Evolutionary conservation across 1,140 invertebrate species (phyloP).

Genomic region (Apolygus lucorum): DNA sequence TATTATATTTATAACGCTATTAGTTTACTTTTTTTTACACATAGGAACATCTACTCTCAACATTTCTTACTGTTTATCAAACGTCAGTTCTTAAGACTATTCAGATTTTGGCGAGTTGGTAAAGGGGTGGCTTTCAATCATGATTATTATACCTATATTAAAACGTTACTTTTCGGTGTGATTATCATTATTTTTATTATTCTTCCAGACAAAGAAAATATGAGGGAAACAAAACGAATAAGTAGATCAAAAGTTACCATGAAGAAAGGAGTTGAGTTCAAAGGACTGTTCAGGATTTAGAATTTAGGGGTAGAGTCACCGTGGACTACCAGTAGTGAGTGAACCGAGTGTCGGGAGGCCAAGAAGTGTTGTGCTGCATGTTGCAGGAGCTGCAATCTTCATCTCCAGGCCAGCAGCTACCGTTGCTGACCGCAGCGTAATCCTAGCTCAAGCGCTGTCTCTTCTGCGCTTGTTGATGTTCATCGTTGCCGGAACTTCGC

Average conservation of each 20-base stretch:
- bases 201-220: neutral
- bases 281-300: neutral
- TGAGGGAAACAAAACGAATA: neutral
- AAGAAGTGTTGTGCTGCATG: conserved; percentile 23
- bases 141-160: neutral
- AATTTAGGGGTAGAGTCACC: neutral
- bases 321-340: conserved; percentile 25
- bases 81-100: too few relatives aligned
- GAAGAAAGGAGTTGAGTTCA: neutral
- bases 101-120: too few relatives aligned
- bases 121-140: neutral
- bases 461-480: conserved; percentile 42
- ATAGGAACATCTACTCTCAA: neutral
- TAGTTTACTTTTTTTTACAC: neutral
- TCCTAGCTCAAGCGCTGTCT: conserved; percentile 54
- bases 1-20: neutral
- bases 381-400: conserved; percentile 26
- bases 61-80: too few relatives aligned
- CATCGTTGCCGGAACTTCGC: neutral
- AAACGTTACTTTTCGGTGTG: neutral
- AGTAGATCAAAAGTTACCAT: neutral
- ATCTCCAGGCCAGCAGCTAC: conserved; percentile 19
- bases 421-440: conserved; percentile 27
- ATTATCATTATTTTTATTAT: neutral
- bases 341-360: conserved; percentile 26